Percentiles rank a stretch among this genome's conserved stretches.
Evolutionary conservation across 2,888 invertebrate genomes (phyloP).

Genomic region (Hemaris fuciformis): DNA sequence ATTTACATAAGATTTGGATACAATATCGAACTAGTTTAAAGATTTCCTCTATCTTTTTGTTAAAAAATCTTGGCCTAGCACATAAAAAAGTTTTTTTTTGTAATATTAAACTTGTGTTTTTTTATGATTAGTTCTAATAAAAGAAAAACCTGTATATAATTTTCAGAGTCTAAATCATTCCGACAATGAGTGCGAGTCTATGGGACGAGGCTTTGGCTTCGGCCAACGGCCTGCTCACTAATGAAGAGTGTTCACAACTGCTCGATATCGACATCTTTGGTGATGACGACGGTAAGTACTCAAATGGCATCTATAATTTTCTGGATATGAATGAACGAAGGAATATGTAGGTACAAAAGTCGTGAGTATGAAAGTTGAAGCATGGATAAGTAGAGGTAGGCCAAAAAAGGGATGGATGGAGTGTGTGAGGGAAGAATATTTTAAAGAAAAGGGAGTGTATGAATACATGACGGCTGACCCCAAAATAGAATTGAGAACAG

Average conservation of each 20-base stretch:
- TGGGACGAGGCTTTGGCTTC: constrained; percentile 70
- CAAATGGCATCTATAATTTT: neutral
- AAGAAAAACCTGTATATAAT: neutral
- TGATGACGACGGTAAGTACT: constrained; percentile 58
- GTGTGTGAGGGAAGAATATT: no score
- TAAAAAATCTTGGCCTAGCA: no score
- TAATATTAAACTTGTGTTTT: neutral
- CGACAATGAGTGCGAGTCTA: constrained; percentile 66
- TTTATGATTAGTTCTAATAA: neutral
- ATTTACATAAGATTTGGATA: no score
- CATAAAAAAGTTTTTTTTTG: neutral
- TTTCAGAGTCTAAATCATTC: constrained; percentile 58
- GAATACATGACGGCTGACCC: no score
- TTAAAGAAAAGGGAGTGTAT: no score
- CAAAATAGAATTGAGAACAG: no score
- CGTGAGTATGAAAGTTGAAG: no score
- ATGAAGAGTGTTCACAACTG: constrained; percentile 72
- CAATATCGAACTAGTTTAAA: no score
- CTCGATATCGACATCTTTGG: constrained; percentile 71
- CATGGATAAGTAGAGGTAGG: no score
- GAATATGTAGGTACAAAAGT: no score
- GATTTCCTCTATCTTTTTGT: no score
- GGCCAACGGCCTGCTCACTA: constrained; percentile 74
- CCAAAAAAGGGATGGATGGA: no score
- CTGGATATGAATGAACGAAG: neutral